Evolutionary conservation across 1,140 invertebrate genomes (phyloP).

Genomic region (Bombus fervidus): DNA sequence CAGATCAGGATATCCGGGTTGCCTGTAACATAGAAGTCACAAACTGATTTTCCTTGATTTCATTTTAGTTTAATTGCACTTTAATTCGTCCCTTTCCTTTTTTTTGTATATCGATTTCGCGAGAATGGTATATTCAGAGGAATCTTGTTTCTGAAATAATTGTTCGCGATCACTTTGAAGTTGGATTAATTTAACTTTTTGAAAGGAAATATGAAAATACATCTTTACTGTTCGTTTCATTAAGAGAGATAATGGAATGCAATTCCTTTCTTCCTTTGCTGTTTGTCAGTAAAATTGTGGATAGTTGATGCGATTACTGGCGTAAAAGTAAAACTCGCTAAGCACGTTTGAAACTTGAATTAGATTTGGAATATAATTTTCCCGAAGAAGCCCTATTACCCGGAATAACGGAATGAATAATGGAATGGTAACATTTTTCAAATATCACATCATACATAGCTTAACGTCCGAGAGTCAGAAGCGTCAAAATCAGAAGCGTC

Average conservation of each 20-base stretch:
- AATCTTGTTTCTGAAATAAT: not conserved
- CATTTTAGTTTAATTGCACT: not conserved
- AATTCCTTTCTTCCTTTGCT: not conserved
- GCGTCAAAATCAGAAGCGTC: not conserved
- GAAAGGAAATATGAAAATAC: not conserved
- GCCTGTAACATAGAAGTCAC: conserved; percentile 83
- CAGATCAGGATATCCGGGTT: conserved; percentile 94
- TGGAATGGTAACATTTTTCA: not conserved
- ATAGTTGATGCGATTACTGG: not conserved
- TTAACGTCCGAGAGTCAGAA: no score
- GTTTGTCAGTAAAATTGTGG: not conserved
- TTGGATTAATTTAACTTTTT: not conserved
- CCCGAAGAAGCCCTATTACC: not conserved
- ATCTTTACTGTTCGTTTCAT: not conserved
- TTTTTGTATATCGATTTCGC: no score
- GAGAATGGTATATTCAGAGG: no score
- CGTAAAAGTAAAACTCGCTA: not conserved
- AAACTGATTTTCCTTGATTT: not conserved
- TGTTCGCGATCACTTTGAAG: not conserved
- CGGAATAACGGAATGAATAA: not conserved
- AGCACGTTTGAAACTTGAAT: not conserved
- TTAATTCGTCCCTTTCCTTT: not conserved
- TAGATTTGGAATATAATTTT: not conserved
- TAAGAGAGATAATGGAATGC: not conserved
- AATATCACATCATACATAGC: not conserved